Conservation (phyloP, 2,113 vertebrate genomes). For the Proteles cristata region DNA sequence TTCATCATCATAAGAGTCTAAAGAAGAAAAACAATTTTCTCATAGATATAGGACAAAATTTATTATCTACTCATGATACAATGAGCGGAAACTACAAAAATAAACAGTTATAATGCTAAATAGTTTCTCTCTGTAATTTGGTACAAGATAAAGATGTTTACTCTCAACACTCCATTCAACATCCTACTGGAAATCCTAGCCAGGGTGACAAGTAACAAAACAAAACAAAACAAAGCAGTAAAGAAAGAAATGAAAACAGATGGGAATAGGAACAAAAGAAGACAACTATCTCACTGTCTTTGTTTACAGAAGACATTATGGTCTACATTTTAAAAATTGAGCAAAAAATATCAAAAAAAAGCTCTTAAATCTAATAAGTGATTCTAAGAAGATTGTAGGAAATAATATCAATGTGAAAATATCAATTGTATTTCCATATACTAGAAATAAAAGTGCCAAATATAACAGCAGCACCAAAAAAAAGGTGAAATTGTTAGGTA, state of each 20-base stretch:
- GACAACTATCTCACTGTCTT: neutral
- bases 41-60: neutral
- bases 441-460: neutral
- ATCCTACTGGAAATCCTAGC: neutral
- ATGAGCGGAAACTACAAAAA: neutral
- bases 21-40: neutral
- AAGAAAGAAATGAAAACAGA: neutral
- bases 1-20: neutral
- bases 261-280: neutral
- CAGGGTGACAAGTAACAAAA: neutral
- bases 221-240: neutral
- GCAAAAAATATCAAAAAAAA: neutral
- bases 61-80: neutral
- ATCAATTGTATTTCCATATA: neutral
- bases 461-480: neutral
- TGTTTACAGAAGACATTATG: neutral
- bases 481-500: neutral
- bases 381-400: neutral
- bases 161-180: neutral
- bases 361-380: neutral
- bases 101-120: neutral
- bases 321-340: neutral
- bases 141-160: neutral
- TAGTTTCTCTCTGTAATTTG: neutral
- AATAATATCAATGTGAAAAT: neutral